Evolutionary conservation across 2,797 vertebrate genomes (phyloP), one percentile per base, ranked within the genome.

Genomic region (Lithobates sylvaticus): DNA sequence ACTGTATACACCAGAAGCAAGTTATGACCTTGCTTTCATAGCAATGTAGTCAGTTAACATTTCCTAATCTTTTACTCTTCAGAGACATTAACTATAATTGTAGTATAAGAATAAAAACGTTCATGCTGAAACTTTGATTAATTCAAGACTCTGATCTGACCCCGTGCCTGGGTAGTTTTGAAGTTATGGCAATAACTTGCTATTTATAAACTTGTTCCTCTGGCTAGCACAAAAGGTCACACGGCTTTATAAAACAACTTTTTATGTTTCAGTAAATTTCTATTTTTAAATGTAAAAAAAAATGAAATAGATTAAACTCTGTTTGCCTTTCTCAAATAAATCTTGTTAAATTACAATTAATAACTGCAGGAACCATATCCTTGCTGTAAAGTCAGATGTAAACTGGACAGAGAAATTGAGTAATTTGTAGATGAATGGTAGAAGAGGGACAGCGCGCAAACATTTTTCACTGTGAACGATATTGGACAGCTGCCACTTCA

Each of bases 181-280:
- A 67, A 86, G 65, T 73, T n/a, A 8, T 23, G 10, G 23, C 74
- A 16, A 54, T 2, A 16, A 42, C 23, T 23, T 67, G 18, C 36
- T 73, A 76, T 76, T 61, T 76, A 81, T 70, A 69, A 21, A 65
- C 34, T 68, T 76, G 34, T 77, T 71, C n/a, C 77, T 58, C 58
- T 58, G 34, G 5, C 21, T 27, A 50, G 78, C 54, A 86, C 79
- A 86, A 79, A 82, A 72, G 39, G 70, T 68, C 70, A 74, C 23
- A 69, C 47, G 29, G 74, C 29, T 16, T 4, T 44, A 42, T 78
- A 21, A 42, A 71, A 71, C 5, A 54, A 54, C 10, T 47, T 64
- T n/a, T 65, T 9, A 47, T 54, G 21, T 58, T 65, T 67, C 44
- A n/a, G n/a, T n/a, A 80, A n/a, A 54, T 70, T 36, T 39, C 44